Evolutionary conservation across 2,113 vertebrate species (phyloP), one percentile per base, ranked within the genome.

Genomic region (Benitochromis conjunctus): DNA sequence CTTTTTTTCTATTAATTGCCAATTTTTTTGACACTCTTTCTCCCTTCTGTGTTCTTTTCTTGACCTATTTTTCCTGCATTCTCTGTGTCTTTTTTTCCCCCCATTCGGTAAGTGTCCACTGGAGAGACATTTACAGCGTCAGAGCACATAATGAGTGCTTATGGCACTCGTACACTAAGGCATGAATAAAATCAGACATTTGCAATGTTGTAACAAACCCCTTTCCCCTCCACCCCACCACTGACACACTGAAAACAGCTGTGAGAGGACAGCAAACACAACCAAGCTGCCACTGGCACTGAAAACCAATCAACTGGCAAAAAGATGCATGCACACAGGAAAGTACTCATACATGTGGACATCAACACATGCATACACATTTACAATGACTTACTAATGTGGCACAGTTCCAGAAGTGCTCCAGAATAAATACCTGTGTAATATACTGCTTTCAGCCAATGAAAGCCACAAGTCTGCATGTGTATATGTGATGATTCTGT

Each of bases 41-140:
- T 54, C 36, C 60, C 36, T 46, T 55, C 58, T 48, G 31, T 19
- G 1, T 38, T 84, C 16, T 38, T 60, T 62, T 78, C 26, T 54
- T 88, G 79, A 69, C 79, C 87, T 83, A 34, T 57, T 80, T 62
- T 58, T n/a, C 41, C 62, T 80, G 69, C n/a, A 29, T 34, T 71
- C 74, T 55, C 81, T 24, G 8, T 62, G 83, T 87, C 31, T 53
- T 43, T 77, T 29, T 1, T 24, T 0, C 48, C 80, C 84, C 60
- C 57, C 13, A 69, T 83, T 79, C 76, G 76, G 85, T 85, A 69
- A 90, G 57, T 58, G 53, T 90, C 80, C 79, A 86, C 85, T 13
- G 19, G 88, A 88, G 86, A 88, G 60, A 85, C 43, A 5, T 88
- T 93, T 85, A 91, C 36, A 53, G 87, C 78, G 57, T 80, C 83